These are phyloP conservation scores for Ricordea florida DNA, from an alignment of 92 coral and sea anemone genomes.

Conservation along the genomic window DNA sequence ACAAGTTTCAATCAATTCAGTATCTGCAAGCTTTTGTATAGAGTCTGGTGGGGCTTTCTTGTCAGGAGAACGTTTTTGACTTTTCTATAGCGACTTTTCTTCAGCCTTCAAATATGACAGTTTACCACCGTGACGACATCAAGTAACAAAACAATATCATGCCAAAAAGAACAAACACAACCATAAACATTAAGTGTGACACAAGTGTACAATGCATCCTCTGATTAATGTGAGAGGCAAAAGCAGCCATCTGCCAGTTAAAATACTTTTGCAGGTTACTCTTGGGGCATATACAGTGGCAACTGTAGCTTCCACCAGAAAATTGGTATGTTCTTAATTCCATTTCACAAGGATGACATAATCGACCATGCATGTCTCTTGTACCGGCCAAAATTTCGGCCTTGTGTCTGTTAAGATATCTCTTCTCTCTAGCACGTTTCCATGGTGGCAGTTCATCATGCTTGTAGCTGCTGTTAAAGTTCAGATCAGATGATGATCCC, in stretches of 20 bases:
- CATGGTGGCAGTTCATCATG: constrained; percentile 70
- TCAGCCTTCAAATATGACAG: too few relatives aligned
- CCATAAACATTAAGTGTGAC: constrained; percentile 84
- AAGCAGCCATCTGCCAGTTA: constrained; percentile 89
- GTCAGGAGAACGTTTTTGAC: too few relatives aligned
- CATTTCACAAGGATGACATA: constrained; percentile 86
- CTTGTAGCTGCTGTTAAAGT: neutral
- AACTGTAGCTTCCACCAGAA: constrained; percentile 62
- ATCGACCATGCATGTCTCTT: constrained; percentile 83
- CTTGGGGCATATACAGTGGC: constrained; percentile 77
- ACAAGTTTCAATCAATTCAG: too few relatives aligned
- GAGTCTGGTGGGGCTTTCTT: too few relatives aligned
- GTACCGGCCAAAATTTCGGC: constrained; percentile 76
- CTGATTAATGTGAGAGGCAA: constrained; percentile 53
- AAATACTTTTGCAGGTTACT: constrained; percentile 75
- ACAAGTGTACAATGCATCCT: constrained; percentile 78
- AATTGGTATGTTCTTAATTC: constrained; percentile 69
- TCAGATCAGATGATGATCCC: constrained; percentile 30
- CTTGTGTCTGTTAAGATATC: constrained; percentile 70
- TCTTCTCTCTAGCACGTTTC: constrained; percentile 77
- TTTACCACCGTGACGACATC: constrained; percentile 58
- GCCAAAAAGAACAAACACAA: constrained; percentile 67
- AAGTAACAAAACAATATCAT: constrained; percentile 78
- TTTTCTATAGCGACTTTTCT: too few relatives aligned
- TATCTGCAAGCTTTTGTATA: too few relatives aligned